Conservation (phyloP, 2,888 invertebrate genomes). For the Achlya flavicornis region DNA sequence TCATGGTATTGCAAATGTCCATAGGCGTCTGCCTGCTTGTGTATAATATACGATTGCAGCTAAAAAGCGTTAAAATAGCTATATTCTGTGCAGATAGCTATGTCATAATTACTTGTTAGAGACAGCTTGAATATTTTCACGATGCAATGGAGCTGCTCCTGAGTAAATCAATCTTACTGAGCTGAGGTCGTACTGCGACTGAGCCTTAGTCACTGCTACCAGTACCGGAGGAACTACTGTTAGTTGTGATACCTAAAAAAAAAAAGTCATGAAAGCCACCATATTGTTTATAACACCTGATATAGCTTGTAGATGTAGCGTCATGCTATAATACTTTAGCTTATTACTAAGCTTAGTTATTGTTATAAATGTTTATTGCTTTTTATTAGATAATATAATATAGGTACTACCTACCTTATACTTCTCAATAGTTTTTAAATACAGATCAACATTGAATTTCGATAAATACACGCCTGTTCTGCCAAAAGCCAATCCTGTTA, state of each 20-base stretch:
- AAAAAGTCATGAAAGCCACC: not conserved
- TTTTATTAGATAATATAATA: too few relatives aligned
- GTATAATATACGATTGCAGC: too few relatives aligned
- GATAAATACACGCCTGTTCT: constrained; percentile 48
- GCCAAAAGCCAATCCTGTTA: constrained; percentile 38
- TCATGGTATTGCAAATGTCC: too few relatives aligned
- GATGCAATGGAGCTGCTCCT: constrained; percentile 67
- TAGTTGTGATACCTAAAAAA: constrained; percentile 51
- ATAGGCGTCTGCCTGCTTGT: too few relatives aligned
- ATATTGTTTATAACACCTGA: too few relatives aligned
- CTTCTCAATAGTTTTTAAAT: constrained; percentile 61
- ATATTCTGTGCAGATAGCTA: too few relatives aligned
- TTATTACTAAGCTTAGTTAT: too few relatives aligned
- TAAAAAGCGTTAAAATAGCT: too few relatives aligned
- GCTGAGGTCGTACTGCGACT: constrained; percentile 54
- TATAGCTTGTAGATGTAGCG: too few relatives aligned
- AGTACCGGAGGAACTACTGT: constrained; percentile 64
- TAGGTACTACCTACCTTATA: constrained; percentile 60
- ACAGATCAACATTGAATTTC: constrained; percentile 62
- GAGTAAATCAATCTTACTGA: constrained; percentile 51
- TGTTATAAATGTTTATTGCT: too few relatives aligned
- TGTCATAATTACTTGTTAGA: constrained; percentile 46
- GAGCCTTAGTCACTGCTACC: constrained; percentile 56
- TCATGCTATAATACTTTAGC: too few relatives aligned
- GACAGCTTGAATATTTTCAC: constrained; percentile 54